These are phyloP conservation scores for Conger conger DNA, from an alignment of 2,113 vertebrate genomes.

Conservation along the genomic window DNA sequence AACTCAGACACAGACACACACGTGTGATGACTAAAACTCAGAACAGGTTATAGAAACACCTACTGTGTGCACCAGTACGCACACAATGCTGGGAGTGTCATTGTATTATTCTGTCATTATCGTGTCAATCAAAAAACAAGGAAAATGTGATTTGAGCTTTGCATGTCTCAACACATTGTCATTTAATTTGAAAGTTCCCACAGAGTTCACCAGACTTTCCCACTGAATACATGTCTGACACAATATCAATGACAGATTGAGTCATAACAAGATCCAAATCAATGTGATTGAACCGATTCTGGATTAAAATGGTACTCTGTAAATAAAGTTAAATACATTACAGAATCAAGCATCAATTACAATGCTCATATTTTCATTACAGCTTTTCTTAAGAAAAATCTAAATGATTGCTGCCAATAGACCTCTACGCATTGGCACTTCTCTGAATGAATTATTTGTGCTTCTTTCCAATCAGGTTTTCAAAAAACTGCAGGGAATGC, in stretches of 20 bases:
- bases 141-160: neutral
- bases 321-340: neutral
- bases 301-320: neutral
- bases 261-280: neutral
- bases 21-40: neutral
- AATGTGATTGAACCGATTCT: neutral
- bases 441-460: neutral
- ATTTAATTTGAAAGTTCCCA: neutral
- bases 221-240: neutral
- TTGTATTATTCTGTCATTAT: neutral
- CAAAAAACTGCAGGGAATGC: neutral
- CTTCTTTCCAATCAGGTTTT: neutral
- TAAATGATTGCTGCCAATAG: neutral
- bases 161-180: neutral
- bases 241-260: neutral
- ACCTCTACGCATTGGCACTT: neutral
- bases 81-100: neutral
- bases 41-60: neutral
- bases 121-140: neutral
- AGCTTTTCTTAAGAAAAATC: no score
- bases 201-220: neutral
- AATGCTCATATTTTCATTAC: neutral
- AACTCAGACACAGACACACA: neutral
- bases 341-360: neutral
- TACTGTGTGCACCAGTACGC: neutral